phyloP scores from a whole-genome alignment of 2,113 vertebrate species.

The Oncorhynchus gorbuscha region DNA sequence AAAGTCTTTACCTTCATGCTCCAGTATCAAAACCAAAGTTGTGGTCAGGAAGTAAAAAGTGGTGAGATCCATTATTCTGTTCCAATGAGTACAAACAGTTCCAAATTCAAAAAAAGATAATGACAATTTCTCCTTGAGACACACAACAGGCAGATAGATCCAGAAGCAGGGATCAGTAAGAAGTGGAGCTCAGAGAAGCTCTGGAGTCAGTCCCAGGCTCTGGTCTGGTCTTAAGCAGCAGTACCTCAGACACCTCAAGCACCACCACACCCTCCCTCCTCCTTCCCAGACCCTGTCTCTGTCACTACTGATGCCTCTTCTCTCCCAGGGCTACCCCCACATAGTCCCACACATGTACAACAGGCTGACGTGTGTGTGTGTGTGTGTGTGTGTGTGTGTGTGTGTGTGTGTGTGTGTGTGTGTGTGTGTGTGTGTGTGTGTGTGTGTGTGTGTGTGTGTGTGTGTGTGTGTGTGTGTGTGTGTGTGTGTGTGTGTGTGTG shows the following conservation, averaged over 20 bases:
- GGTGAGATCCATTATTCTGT: slow-evolving; percentile 39
- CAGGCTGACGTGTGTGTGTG: too few species aligned
- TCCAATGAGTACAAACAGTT: not conserved
- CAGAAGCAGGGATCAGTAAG: not conserved
- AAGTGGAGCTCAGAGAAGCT: not conserved
- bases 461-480: too few species aligned
- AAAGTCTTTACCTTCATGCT: slow-evolving; percentile 47
- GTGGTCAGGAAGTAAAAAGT: slow-evolving; percentile 32
- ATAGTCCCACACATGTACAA: not conserved
- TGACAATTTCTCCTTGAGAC: not conserved
- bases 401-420: too few species aligned
- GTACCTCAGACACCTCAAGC: slow-evolving; percentile 32
- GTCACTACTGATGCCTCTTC: slow-evolving; percentile 6
- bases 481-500: too few species aligned
- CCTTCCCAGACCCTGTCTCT: not conserved
- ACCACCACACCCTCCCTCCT: slow-evolving; percentile 23
- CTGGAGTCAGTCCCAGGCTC: not conserved
- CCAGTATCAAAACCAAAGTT: slow-evolving; percentile 37
- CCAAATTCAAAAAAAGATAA: too few species aligned
- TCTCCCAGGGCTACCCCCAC: not conserved
- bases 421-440: too few species aligned
- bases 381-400: too few species aligned
- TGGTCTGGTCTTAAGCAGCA: not conserved
- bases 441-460: too few species aligned
- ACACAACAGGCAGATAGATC: too few species aligned